Base-by-base conservation (phyloP, 1,140 invertebrate genomes). In the Argopecten irradians region DNA sequence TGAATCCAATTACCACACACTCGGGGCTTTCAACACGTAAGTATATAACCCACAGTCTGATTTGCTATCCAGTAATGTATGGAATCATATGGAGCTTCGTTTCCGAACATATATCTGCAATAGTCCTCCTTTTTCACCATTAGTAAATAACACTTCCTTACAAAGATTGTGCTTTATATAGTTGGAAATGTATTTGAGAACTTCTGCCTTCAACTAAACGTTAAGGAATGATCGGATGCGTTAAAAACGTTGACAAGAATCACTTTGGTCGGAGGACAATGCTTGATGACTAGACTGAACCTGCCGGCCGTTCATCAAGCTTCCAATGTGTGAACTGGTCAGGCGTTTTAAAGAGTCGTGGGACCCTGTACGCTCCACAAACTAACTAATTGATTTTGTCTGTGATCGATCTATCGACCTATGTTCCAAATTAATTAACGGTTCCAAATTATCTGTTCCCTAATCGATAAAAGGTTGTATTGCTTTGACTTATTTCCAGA, bases 361-460 rank as follows among this genome's bases (percentile, higher is more conserved):
- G 3, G 55, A 71, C 1, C 55, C n/a, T 28, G 55, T 71, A 11
- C 55, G n/a, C 55, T 16, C 55, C 55, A 71, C 55, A 28, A n/a
- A n/a, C 22, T n/a, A 7, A 71, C 55, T 71, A 71, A 71, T 71
- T 71, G 55, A 71, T 71, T 71, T 71, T 71, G 55, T 71, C 55
- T 71, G 22, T 28, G 55, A 71, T 71, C 55, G 55, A 71, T 71
- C 55, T 71, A 71, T 71, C 55, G 55, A 71, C 55, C 55, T 71
- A n/a, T 71, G 55, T 71, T 16, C 55, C 22, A 71, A 71, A 71
- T 71, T 71, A 71, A 71, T 71, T 71, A 71, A 28, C 55, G 16
- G 55, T 71, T 28, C 55, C 55, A 28, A 16, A 71, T 28, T 28
- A 28, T 71, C 55, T 71, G 22, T n/a, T n/a, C n/a, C n/a, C 5